Evolutionary conservation across 2,797 vertebrate species (phyloP).

Genomic region (Coluber constrictor): DNA sequence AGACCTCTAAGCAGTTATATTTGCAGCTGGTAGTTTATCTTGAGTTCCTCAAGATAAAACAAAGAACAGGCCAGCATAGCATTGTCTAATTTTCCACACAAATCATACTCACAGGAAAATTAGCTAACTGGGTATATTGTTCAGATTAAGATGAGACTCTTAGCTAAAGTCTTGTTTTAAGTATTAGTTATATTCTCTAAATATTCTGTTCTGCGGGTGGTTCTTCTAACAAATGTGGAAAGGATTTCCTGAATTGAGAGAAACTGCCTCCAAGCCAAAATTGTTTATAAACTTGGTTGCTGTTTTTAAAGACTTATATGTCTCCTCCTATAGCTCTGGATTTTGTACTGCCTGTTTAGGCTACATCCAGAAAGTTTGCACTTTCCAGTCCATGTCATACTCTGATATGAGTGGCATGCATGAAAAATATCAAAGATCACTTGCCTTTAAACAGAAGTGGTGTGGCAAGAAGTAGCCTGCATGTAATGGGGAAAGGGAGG

Average conservation of each 20-base stretch:
- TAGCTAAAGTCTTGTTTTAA: background rate
- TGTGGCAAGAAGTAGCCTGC: background rate
- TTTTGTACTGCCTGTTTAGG: background rate
- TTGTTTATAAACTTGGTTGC: background rate
- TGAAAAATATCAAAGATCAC: background rate
- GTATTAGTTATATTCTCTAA: background rate
- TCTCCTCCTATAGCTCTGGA: background rate
- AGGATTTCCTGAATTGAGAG: background rate
- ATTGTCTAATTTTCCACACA: background rate
- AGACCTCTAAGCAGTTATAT: background rate
- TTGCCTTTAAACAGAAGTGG: conserved; percentile 3
- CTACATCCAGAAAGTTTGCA: background rate
- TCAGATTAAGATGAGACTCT: background rate
- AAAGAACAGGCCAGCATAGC: background rate
- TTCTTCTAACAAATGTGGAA: background rate
- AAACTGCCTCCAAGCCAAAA: background rate
- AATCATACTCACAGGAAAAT: background rate
- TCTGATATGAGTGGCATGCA: background rate
- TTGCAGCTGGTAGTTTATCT: background rate
- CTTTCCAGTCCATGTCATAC: background rate
- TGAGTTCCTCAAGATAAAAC: background rate
- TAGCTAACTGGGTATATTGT: background rate
- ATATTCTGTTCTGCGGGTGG: background rate
- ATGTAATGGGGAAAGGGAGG: background rate
- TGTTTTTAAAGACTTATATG: background rate